These are phyloP conservation scores for Eurystomus glaucurus DNA, from an alignment of 2,797 vertebrate genomes.

Conservation along the genomic window DNA sequence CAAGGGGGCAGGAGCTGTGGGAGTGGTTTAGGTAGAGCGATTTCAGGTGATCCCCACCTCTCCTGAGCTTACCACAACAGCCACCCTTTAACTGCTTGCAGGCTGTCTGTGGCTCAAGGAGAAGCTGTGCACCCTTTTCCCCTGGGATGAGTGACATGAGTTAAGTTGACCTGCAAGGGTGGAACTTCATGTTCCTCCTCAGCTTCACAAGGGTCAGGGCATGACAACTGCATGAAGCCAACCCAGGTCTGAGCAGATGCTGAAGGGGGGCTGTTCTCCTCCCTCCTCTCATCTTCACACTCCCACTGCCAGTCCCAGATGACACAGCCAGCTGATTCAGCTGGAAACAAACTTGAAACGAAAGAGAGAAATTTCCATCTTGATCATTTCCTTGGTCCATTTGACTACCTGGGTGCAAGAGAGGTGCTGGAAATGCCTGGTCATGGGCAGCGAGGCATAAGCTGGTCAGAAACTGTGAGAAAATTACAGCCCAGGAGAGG, in stretches of 20 bases:
- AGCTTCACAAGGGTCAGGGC: background rate
- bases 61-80: background rate
- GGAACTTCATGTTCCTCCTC: background rate
- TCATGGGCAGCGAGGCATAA: background rate
- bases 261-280: background rate
- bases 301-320: background rate
- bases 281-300: background rate
- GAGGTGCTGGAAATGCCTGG: background rate
- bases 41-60: background rate
- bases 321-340: background rate
- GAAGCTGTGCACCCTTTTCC: background rate
- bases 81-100: background rate
- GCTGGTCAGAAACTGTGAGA: background rate
- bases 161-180: background rate
- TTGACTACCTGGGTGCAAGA: background rate
- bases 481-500: background rate
- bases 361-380: background rate
- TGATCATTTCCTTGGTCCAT: background rate
- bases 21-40: background rate
- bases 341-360: background rate
- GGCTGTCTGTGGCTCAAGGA: background rate
- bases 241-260: background rate
- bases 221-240: background rate
- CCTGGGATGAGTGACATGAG: rapidly evolving
- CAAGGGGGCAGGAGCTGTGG: background rate